Evolutionary conservation across 2,113 vertebrate species (phyloP).

Genomic region (Tautogolabrus adspersus): DNA sequence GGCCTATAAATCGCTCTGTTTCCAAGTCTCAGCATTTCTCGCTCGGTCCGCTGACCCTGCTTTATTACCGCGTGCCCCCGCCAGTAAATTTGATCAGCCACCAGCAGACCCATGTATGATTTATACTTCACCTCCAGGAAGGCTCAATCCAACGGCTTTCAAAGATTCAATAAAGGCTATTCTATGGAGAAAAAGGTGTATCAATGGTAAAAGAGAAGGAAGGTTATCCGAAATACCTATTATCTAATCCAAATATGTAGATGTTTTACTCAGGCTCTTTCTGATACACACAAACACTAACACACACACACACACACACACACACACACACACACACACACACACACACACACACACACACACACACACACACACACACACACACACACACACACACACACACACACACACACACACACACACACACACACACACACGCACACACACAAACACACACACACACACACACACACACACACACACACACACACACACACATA

Average conservation of each 20-base stretch:
- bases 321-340: too few species aligned
- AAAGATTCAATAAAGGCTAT: slow-evolving; percentile 57
- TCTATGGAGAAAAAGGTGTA: slow-evolving; percentile 14
- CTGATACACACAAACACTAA: neutral
- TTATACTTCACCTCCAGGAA: slow-evolving; percentile 53
- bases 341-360: neutral
- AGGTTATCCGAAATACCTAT: neutral
- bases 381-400: neutral
- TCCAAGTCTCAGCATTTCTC: slow-evolving; percentile 73
- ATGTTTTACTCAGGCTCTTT: neutral
- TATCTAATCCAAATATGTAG: neutral
- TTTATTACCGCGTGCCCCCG: slow-evolving; percentile 61
- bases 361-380: neutral
- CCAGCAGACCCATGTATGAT: slow-evolving; percentile 58
- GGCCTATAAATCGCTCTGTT: slow-evolving; percentile 66
- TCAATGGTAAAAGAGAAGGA: slow-evolving; percentile 12
- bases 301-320: neutral
- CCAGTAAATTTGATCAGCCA: slow-evolving; percentile 66
- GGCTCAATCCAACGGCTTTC: slow-evolving; percentile 59
- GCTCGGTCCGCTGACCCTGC: slow-evolving; percentile 56
- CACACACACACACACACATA: neutral
- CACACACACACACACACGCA: too few species aligned
- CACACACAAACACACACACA: neutral
- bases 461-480: neutral
- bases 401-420: neutral